phyloP scores from a whole-genome alignment of 92 coral and sea anemone genomes.

The Ricordea florida region DNA sequence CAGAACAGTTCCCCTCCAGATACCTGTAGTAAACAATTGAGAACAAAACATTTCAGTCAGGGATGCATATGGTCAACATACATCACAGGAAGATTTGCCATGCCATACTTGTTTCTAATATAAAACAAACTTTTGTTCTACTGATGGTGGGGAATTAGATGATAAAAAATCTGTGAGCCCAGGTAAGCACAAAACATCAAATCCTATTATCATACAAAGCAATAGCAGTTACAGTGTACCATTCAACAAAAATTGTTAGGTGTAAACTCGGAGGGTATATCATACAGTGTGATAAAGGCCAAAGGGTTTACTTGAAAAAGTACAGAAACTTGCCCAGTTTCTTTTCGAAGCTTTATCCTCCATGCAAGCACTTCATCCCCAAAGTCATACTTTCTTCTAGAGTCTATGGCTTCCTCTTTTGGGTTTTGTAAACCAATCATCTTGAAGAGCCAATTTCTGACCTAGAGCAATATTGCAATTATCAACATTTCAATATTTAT shows the following conservation, averaged over 20 bases:
- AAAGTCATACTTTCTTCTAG: constrained; percentile 32
- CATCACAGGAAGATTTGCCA: too few relatives aligned
- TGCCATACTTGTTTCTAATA: too few relatives aligned
- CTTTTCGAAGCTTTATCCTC: constrained; percentile 31
- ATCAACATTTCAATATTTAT: not conserved
- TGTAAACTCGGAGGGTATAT: not conserved
- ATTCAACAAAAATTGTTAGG: too few relatives aligned
- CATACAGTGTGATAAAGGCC: not conserved
- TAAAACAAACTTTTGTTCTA: constrained; percentile 5
- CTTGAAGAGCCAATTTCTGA: constrained; percentile 16
- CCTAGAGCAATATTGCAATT: not conserved
- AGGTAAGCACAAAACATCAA: not conserved
- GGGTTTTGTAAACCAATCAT: constrained; percentile 21
- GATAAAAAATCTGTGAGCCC: too few relatives aligned
- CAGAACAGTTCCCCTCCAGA: constrained; percentile 11
- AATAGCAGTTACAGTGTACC: constrained; percentile 1
- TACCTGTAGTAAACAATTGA: constrained; percentile 16
- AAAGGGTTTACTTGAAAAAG: not conserved
- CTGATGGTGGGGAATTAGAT: not conserved
- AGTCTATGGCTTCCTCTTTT: constrained; percentile 19
- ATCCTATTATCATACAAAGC: constrained; percentile 6
- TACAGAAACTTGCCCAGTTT: constrained; percentile 4
- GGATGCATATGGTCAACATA: not conserved
- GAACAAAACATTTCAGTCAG: not conserved
- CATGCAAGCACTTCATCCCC: constrained; percentile 30